A percentile compares a stretch with the other conserved stretches of the same genome.
These are phyloP conservation scores for Callaeas wilsoni DNA, from an alignment of 2,113 vertebrate species.

Conservation along the genomic window DNA sequence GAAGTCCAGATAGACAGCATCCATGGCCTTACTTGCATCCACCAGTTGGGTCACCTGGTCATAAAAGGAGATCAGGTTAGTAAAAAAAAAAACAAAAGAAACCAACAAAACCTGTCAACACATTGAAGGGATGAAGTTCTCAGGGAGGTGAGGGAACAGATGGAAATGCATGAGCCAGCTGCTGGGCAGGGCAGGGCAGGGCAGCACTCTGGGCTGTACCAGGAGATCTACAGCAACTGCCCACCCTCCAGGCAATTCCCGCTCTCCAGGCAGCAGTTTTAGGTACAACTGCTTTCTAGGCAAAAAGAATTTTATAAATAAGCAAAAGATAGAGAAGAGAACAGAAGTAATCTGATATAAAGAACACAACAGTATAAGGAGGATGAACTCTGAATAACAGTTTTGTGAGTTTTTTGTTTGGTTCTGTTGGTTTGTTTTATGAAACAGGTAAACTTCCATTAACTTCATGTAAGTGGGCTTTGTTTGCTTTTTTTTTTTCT, in stretches of 20 bases:
- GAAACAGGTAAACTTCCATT: neutral
- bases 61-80: too few relatives aligned
- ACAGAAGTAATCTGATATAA: neutral
- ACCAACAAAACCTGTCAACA: accelerated
- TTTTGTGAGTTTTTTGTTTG: neutral
- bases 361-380: neutral
- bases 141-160: neutral
- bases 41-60: too few relatives aligned
- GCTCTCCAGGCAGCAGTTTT: neutral
- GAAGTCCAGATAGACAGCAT: too few relatives aligned
- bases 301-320: neutral
- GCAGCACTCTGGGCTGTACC: accelerated
- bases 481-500: neutral
- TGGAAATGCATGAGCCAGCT: neutral
- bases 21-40: too few relatives aligned
- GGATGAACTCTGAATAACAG: neutral
- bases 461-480: neutral
- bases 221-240: neutral
- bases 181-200: neutral
- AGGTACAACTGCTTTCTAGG: neutral
- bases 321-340: neutral
- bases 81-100: too few relatives aligned
- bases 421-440: neutral
- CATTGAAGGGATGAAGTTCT: neutral
- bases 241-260: neutral